Evolutionary conservation across 1,140 invertebrate species (phyloP), one percentile per base, ranked within the genome.

Genomic region (Caenorhabditis inopinata): DNA sequence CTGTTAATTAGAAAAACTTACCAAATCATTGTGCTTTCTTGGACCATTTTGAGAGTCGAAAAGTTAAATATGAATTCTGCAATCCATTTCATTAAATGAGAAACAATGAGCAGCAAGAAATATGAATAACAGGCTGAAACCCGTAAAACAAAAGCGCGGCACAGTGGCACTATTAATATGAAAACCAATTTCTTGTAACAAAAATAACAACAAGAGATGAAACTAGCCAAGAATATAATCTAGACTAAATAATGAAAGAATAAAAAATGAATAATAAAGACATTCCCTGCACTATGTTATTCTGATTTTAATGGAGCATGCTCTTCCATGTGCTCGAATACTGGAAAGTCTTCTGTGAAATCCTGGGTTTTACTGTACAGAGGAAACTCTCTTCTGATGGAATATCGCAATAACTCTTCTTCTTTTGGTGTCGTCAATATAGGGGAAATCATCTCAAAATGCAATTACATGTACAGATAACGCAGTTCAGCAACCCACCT

Each of bases 1-100:
- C n/a, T n/a, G n/a, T n/a, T n/a, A n/a, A n/a, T n/a, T n/a, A 18
- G 62, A 46, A 47, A 35, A n/a, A 49, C 83, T 78, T 74, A 88
- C 86, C 87, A 88, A 73, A 87, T 88, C 85, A 87, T 87, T 32
- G 85, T 87, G 80, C 87, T 88, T 86, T 87, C 86, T 32, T 85
- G 86, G 32, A 86, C 84, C 86, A 87, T 87, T 76, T 76, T 81
- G 42, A 9, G 4, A 32, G 12, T 47, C 68, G 18, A 35, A 53
- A 6, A 62, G 5, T 29, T 49, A 7, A 7, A 14, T 42, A 42
- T 42, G 38, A 42, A 42, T 14, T 42, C 38, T 42, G 38, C 14
- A 42, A 53, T 7, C 7, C 7, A 53, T 53, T 9, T 11, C 7
- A 21, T 23, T 53, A 53, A 1, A 27, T 53, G 0, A 11, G 11